phyloP scores from a whole-genome alignment of 2,113 vertebrate species.

The Actenoides lindsayi region DNA sequence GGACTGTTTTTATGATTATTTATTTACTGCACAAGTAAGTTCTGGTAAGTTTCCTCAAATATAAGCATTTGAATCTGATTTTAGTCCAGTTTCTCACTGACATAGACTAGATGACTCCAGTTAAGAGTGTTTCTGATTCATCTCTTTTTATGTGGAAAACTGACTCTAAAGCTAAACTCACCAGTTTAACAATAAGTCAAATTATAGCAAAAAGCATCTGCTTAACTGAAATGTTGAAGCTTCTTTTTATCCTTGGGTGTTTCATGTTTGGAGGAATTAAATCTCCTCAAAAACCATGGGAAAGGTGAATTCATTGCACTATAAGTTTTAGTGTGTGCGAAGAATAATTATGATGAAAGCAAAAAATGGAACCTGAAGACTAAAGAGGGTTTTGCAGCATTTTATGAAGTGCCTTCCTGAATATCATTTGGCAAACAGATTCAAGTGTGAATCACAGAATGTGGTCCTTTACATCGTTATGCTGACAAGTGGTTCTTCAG shows the following conservation, averaged over 20 bases:
- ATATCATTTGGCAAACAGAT: constrained; percentile 39
- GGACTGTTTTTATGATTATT: background rate
- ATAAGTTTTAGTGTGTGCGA: background rate
- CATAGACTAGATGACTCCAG: background rate
- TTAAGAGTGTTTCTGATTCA: background rate
- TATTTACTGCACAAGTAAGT: background rate
- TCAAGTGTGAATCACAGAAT: constrained; percentile 31
- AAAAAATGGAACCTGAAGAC: background rate
- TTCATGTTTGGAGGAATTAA: background rate
- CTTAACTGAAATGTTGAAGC: background rate
- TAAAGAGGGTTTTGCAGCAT: background rate
- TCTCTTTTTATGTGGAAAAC: background rate
- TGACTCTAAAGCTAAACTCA: background rate
- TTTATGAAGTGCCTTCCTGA: background rate
- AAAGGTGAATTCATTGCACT: background rate
- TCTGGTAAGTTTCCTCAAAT: background rate
- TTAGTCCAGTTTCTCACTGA: background rate
- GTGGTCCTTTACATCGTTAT: constrained; percentile 17
- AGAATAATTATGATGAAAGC: background rate
- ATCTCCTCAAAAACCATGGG: background rate
- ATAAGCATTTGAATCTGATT: background rate
- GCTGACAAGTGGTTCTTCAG: constrained; percentile 59
- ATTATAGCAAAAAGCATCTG: background rate
- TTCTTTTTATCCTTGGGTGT: background rate
- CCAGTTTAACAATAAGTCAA: background rate